Evolutionary conservation across 2,113 vertebrate genomes (phyloP), one percentile per base, ranked within the genome.

Genomic region (Monarcha castaneiventris): DNA sequence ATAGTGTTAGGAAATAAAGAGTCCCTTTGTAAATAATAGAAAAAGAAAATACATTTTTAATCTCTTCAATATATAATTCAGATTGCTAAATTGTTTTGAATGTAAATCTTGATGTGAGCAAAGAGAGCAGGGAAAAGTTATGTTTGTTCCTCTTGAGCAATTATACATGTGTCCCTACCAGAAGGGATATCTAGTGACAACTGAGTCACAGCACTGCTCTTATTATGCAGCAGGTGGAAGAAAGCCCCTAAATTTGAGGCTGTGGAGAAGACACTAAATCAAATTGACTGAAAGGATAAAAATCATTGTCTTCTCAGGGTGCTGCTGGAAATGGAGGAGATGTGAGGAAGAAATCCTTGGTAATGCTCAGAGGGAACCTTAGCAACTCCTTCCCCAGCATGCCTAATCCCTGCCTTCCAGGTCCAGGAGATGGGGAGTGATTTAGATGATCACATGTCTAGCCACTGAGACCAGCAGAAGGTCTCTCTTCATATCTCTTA

Each of bases 91-190:
- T 14, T 75, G 3, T 63, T 71, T 72, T 37, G 33, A 74, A 77
- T 73, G 32, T 17, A 66, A 84, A 73, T 75, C 6, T 12, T 69
- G 26, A 62, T 3, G 4, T 58, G 7, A 43, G 27, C 11, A 79
- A 55, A 83, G 46, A 41, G 14, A 85, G 30, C 3, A 68, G 9
- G 32, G 21, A 13, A 41, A 78, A 61, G 30, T 22, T 68, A 32
- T 21, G 4, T 62, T 85, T 0, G 0, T 9, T 35, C 6, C 23
- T 74, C 14, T 54, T 26, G 41, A 69, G 43, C 30, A 75, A 16
- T 85, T 32, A 43, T 23, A 56, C 3, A 12, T 0, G 2, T 32
- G 30, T 48, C 16, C 5, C 10, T 43, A 13, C 13, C 22, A 21
- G 26, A 37, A 7, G 13, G 35, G 35, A 67, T 18, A 56, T 59